Base-by-base conservation (phyloP, 92 coral and sea anemone genomes). In the Blastomussa wellsi region DNA sequence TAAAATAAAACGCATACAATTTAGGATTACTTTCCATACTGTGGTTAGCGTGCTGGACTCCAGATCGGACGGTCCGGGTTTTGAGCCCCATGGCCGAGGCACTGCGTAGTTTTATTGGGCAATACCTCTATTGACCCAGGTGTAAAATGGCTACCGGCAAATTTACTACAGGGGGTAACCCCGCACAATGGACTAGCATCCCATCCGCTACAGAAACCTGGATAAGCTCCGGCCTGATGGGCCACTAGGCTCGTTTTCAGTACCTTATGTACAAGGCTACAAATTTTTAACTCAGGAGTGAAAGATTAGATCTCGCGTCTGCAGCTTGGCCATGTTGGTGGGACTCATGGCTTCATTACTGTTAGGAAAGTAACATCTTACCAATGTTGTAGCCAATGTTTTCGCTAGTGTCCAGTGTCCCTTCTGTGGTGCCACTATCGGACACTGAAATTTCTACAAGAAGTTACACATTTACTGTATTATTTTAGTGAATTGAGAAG, bases 371-470 rank as follows among this genome's bases (percentile, higher is more conserved):
- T 48, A 28, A 19, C 2, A 12, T 37, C 86, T 82, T 53, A 82
- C 86, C 78, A 52, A 82, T 82, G 76, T 71, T 65, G 89, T 86
- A 71, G 69, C 71, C 84, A 62, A 42, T 67, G 69, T 53, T 51
- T 31, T 33, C n/a, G 1, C 13, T 37, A 39, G 70, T 42, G 19
- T 64, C 35, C 55, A 71, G 52, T 26, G 60, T 1, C n/a, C 24
- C 20, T 48, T 13, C 24, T 70, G 28, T 52, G 42, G 74, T 11
- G 13, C 38, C 78, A 48, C 68, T 71, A 0, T 26, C 4, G 0
- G 55, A n/a, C 8, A 82, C 7, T 33, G 86, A 82, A 37, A 76
- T 19, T 9, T 55, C 86, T 71, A 68, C 20, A 67, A 68, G 29
- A 68, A 49, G 20, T 15, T 14, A 16, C 17, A 68, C 7, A 35